Conservation (phyloP, 2,888 invertebrate genomes). For the Chironomus riparius region DNA sequence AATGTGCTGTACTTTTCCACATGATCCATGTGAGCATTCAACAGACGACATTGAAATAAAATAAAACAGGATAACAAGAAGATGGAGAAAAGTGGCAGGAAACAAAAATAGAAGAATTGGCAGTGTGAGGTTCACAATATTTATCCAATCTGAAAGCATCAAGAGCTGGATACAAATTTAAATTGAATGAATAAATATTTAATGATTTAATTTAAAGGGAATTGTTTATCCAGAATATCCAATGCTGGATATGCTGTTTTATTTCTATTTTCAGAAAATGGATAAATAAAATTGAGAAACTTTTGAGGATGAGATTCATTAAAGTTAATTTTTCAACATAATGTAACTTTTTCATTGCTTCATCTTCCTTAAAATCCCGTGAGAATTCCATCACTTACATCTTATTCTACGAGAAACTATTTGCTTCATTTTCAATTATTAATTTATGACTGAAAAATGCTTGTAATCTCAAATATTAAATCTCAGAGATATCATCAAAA, state of each 20-base stretch:
- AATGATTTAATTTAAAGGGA: slow-evolving; percentile 26
- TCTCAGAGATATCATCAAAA: slow-evolving; percentile 18
- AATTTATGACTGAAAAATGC: not conserved
- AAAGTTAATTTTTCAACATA: too few relatives aligned
- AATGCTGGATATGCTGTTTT: too few relatives aligned
- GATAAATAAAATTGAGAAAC: too few relatives aligned
- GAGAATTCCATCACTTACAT: too few relatives aligned
- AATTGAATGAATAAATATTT: slow-evolving; percentile 26
- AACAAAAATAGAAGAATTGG: too few relatives aligned
- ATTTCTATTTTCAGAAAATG: too few relatives aligned
- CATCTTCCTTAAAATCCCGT: too few relatives aligned
- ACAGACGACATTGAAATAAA: not conserved
- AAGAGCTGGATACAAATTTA: slow-evolving; percentile 12
- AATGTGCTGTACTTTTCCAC: too few relatives aligned
- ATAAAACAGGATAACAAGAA: not conserved
- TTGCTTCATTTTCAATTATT: slow-evolving; percentile 18
- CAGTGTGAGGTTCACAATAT: not conserved
- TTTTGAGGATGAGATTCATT: too few relatives aligned
- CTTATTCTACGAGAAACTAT: not conserved
- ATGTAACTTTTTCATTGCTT: too few relatives aligned
- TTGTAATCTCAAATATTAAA: not conserved
- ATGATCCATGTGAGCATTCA: not conserved
- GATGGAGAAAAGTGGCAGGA: not conserved
- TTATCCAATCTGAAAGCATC: slow-evolving; percentile 15
- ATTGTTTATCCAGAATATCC: not conserved